A percentile compares a stretch with the other conserved stretches of the same genome.
phyloP scores from a whole-genome alignment of 2,888 invertebrate species.

The Augiades crinisus region DNA sequence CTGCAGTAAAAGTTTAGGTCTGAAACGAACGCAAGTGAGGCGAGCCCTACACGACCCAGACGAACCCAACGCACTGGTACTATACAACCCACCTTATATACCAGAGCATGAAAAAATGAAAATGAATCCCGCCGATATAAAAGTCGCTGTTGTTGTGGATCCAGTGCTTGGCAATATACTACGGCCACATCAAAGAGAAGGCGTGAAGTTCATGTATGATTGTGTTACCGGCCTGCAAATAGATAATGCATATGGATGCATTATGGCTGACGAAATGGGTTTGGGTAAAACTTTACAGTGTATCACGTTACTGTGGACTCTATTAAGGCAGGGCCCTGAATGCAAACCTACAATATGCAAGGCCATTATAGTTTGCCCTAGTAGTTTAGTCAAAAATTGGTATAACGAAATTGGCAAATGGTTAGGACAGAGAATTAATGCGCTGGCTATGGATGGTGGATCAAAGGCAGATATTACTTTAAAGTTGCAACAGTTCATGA shows the following conservation, averaged over 20 bases:
- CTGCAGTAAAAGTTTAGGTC: conserved; percentile 89
- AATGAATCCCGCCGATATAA: conserved; percentile 83
- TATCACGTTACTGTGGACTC: conserved; percentile 96
- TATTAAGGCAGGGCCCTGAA: conserved; percentile 95
- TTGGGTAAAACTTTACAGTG: conserved; percentile 99
- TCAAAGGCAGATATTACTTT: conserved; percentile 93
- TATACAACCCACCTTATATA: conserved; percentile 92
- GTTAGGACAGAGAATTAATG: conserved; percentile 91
- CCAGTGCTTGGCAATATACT: conserved; percentile 94
- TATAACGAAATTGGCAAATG: conserved; percentile 99
- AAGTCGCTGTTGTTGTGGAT: conserved; percentile 98
- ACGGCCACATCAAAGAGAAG: conserved; percentile 98
- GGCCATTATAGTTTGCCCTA: conserved; percentile 97
- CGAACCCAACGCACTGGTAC: conserved; percentile 94
- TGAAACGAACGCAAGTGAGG: conserved; percentile 83
- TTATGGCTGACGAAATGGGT: conserved; percentile 99
- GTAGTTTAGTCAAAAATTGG: conserved; percentile 99
- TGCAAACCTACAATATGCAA: conserved; percentile 95
- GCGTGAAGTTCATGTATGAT: conserved; percentile 99
- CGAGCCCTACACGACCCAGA: conserved; percentile 94
- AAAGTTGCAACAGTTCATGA: conserved; percentile 91
- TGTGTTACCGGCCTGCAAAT: conserved; percentile 97
- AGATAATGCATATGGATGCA: conserved; percentile 94
- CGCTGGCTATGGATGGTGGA: conserved; percentile 93
- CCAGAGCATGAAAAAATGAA: conserved; percentile 94